Conservation (phyloP, 2,113 vertebrate species). For the Phylloscopus whistleri region DNA sequence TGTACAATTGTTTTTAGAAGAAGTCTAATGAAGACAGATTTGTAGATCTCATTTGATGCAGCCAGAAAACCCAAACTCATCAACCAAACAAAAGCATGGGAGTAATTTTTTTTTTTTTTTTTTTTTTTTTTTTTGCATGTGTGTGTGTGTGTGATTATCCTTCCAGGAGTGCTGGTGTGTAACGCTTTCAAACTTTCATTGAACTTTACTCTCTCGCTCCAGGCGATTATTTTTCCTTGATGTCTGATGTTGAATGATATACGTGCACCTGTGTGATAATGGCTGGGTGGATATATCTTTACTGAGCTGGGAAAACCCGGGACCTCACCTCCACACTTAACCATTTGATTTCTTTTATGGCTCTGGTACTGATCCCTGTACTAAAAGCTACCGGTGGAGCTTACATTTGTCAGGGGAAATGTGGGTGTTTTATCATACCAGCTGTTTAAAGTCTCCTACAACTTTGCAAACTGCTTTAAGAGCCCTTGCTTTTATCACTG, state of each 20-base stretch:
- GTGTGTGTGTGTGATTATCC: constrained; percentile 29
- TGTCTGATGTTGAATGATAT: constrained; percentile 43
- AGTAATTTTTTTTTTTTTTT: not conserved
- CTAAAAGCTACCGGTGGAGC: constrained; percentile 61
- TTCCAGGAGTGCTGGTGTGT: constrained; percentile 51
- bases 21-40: constrained; percentile 76
- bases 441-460: constrained; percentile 69
- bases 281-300: constrained; percentile 22
- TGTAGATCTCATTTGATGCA: constrained; percentile 68
- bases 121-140: no score
- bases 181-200: constrained; percentile 65
- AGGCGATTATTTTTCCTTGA: constrained; percentile 20
- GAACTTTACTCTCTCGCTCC: constrained; percentile 55
- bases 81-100: constrained; percentile 52
- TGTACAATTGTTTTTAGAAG: constrained; percentile 64
- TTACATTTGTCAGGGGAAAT: constrained; percentile 61
- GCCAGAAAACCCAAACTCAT: constrained; percentile 70
- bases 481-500: constrained; percentile 57
- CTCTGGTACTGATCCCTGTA: constrained; percentile 10
- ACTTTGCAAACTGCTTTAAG: constrained; percentile 42
- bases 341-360: constrained; percentile 28
- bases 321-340: constrained; percentile 31
- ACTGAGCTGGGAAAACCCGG: constrained; percentile 17
- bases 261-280: constrained; percentile 28
- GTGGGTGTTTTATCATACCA: constrained; percentile 62